phyloP scores from a whole-genome alignment of 2,797 vertebrate genomes.

The Melanotaenia boesemani region DNA sequence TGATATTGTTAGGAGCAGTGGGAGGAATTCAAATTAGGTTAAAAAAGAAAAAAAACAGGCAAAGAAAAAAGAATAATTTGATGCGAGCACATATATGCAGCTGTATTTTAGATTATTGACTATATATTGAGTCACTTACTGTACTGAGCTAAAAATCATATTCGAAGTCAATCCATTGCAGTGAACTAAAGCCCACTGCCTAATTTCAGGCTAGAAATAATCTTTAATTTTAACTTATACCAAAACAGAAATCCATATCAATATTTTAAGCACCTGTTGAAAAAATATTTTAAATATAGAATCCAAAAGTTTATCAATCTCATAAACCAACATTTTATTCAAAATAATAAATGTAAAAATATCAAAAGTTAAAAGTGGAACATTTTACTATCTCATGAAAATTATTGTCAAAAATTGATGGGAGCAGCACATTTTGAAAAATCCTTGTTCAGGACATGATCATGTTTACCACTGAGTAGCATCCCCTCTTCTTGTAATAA shows the following conservation, averaged over 20 bases:
- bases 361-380: too few species aligned
- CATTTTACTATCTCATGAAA: too few species aligned
- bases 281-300: neutral
- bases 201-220: neutral
- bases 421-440: too few species aligned
- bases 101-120: slow-evolving; percentile 27
- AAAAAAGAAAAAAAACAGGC: slow-evolving; percentile 10
- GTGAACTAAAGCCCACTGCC: slow-evolving; percentile 18
- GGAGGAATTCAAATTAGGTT: slow-evolving; percentile 36
- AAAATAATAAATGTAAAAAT: too few species aligned
- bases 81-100: neutral
- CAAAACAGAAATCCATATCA: slow-evolving; percentile 28
- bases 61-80: slow-evolving; percentile 15
- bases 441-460: too few species aligned
- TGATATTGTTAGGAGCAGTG: slow-evolving; percentile 27
- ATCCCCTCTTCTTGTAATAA: too few species aligned
- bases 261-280: slow-evolving; percentile 29
- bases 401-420: too few species aligned
- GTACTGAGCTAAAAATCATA: neutral
- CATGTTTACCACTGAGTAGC: too few species aligned
- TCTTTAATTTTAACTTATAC: slow-evolving; percentile 16
- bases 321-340: too few species aligned
- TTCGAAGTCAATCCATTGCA: slow-evolving; percentile 30
- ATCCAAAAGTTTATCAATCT: too few species aligned
- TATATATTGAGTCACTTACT: slow-evolving; percentile 10